A percentile compares a stretch with the other conserved stretches of the same genome.
These are phyloP conservation scores for Melitaea athalia DNA, from an alignment of 2,888 invertebrate genomes.

Conservation along the genomic window DNA sequence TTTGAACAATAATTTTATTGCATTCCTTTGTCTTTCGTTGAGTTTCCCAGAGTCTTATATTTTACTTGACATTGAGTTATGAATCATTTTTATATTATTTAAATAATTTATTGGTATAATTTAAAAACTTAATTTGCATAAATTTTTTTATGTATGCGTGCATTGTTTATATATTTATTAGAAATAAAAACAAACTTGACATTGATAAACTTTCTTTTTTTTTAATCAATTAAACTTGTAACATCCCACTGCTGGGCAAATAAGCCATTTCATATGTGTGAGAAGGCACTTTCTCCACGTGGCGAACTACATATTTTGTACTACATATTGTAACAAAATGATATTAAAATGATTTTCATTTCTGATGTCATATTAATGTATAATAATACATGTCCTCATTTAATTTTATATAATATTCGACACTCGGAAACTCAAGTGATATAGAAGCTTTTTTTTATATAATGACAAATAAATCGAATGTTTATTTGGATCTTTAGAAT, in stretches of 20 bases:
- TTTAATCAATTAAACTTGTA: neutral
- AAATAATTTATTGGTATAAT: neutral
- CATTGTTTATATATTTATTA: too few species aligned
- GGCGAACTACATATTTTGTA: too few species aligned
- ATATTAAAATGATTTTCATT: slow-evolving; percentile 15
- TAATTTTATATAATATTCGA: slow-evolving; percentile 6
- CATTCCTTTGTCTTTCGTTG: slow-evolving; percentile 52
- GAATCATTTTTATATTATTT: slow-evolving; percentile 7
- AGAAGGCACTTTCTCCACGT: too few species aligned
- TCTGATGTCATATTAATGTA: slow-evolving; percentile 2
- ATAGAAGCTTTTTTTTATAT: neutral
- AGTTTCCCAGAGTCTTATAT: slow-evolving; percentile 50
- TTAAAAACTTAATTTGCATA: neutral
- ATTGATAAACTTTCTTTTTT: neutral
- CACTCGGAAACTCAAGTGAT: slow-evolving; percentile 13
- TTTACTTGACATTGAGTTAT: slow-evolving; percentile 11
- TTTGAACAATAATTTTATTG: slow-evolving; percentile 45
- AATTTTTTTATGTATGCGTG: too few species aligned
- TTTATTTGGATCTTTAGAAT: slow-evolving; percentile 27
- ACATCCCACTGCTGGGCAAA: too few species aligned
- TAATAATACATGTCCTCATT: slow-evolving; percentile 3
- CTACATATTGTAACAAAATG: neutral
- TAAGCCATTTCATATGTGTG: neutral
- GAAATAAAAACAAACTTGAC: too few species aligned
- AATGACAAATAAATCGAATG: slow-evolving; percentile 5